Percentiles rank a stretch among this genome's conserved stretches.
These are phyloP conservation scores for Phortica okadai DNA, from an alignment of 2,888 invertebrate species.

Conservation along the genomic window DNA sequence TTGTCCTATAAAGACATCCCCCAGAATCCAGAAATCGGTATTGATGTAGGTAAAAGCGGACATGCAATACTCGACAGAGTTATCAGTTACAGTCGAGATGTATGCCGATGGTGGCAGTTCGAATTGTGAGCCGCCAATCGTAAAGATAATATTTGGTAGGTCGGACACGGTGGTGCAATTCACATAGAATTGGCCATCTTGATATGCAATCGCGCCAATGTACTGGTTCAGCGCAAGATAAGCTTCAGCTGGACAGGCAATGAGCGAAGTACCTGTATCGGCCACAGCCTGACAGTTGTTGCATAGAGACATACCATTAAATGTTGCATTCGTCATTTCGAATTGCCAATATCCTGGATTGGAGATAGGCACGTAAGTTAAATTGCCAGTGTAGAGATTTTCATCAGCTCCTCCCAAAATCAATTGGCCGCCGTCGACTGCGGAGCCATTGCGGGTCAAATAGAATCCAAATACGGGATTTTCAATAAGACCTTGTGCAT, in stretches of 20 bases:
- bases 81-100: slow-evolving; percentile 78
- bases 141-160: slow-evolving; percentile 86
- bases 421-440: slow-evolving; percentile 86
- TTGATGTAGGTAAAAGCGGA: neutral
- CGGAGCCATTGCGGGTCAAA: slow-evolving; percentile 85
- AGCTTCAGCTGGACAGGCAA: slow-evolving; percentile 85
- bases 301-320: slow-evolving; percentile 81
- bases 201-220: neutral
- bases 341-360: slow-evolving; percentile 96
- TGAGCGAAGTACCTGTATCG: slow-evolving; percentile 94
- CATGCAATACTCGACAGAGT: neutral
- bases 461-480: slow-evolving; percentile 93
- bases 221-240: neutral
- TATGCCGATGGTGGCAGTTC: slow-evolving; percentile 88
- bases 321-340: slow-evolving; percentile 83
- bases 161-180: slow-evolving; percentile 85
- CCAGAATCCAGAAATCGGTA: slow-evolving; percentile 89
- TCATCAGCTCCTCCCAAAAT: slow-evolving; percentile 95
- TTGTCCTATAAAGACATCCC: slow-evolving; percentile 95
- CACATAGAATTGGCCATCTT: slow-evolving; percentile 77
- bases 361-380: slow-evolving; percentile 84
- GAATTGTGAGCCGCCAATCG: slow-evolving; percentile 84
- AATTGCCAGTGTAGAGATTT: slow-evolving; percentile 83
- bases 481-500: slow-evolving; percentile 83
- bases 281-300: slow-evolving; percentile 91